A percentile compares a stretch with the other conserved stretches of the same genome.
These are phyloP conservation scores for Garra rufa DNA, from an alignment of 2,113 vertebrate species.

Conservation along the genomic window DNA sequence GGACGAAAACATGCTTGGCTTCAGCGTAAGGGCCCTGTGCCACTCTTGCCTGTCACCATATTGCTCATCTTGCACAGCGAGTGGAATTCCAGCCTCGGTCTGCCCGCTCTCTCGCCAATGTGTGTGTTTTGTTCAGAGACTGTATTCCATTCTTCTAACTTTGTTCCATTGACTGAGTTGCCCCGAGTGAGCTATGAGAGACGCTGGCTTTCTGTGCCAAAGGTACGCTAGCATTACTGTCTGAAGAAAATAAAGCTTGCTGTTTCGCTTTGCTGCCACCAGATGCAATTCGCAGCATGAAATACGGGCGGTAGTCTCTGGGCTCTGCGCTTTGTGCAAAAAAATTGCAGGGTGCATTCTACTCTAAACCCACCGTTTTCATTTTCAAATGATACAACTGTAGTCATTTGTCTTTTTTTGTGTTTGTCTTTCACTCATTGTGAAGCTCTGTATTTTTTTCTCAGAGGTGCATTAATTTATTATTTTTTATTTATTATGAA, in stretches of 20 bases:
- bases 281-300: conserved; percentile 62
- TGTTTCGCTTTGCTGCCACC: conserved; percentile 63
- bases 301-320: conserved; percentile 53
- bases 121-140: conserved; percentile 64
- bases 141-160: conserved; percentile 65
- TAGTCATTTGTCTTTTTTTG: neutral
- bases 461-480: neutral
- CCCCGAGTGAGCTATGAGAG: conserved; percentile 61
- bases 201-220: conserved; percentile 62
- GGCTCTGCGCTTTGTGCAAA: conserved; percentile 41
- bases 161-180: conserved; percentile 66
- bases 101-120: conserved; percentile 43
- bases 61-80: conserved; percentile 57
- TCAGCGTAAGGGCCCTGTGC: conserved; percentile 53
- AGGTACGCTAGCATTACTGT: conserved; percentile 65
- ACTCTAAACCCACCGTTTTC: conserved; percentile 41
- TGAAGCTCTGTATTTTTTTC: neutral
- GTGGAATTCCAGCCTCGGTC: conserved; percentile 59
- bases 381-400: conserved; percentile 19
- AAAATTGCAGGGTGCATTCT: conserved; percentile 26
- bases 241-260: conserved; percentile 62
- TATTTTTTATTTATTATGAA: neutral
- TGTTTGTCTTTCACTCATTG: neutral
- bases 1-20: conserved; percentile 57
- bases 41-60: conserved; percentile 58